These are phyloP conservation scores for Clitarchus hookeri DNA, from an alignment of 2,888 invertebrate genomes.

Conservation along the genomic window DNA sequence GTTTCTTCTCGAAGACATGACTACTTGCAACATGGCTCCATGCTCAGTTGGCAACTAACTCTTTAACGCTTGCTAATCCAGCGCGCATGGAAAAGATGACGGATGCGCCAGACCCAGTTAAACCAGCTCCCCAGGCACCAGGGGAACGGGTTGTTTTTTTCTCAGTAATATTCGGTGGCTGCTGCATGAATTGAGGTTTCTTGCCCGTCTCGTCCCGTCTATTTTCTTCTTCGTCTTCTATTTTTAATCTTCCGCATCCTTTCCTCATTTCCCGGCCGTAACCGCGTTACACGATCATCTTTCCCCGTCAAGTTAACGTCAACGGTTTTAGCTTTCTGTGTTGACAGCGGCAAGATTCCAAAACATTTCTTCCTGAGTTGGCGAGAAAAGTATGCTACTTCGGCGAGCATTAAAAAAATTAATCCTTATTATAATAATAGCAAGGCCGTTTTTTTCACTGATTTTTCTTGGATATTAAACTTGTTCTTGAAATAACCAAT, in stretches of 20 bases:
- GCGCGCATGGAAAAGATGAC: not conserved
- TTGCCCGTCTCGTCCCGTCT: not conserved
- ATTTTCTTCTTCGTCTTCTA: not conserved
- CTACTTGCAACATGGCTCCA: slow-evolving; percentile 1
- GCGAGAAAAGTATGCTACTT: no score
- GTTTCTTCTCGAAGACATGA: no score
- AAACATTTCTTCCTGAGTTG: not conserved
- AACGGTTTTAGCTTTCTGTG: not conserved
- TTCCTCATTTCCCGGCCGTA: not conserved
- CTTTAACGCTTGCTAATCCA: not conserved
- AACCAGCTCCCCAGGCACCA: not conserved
- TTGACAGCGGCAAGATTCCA: not conserved
- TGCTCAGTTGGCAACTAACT: not conserved
- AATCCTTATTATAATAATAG: no score
- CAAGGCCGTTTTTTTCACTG: no score
- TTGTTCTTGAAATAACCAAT: no score
- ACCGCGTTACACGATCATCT: not conserved
- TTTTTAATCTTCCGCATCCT: slow-evolving; percentile 7
- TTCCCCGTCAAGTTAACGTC: not conserved
- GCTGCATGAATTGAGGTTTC: not conserved
- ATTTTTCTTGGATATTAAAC: no score
- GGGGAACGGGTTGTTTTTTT: not conserved
- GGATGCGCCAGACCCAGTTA: not conserved
- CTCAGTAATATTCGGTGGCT: not conserved
- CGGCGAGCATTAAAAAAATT: no score